Evolutionary conservation across 2,113 vertebrate species (phyloP).

Genomic region (Nerophis lumbriciformis): DNA sequence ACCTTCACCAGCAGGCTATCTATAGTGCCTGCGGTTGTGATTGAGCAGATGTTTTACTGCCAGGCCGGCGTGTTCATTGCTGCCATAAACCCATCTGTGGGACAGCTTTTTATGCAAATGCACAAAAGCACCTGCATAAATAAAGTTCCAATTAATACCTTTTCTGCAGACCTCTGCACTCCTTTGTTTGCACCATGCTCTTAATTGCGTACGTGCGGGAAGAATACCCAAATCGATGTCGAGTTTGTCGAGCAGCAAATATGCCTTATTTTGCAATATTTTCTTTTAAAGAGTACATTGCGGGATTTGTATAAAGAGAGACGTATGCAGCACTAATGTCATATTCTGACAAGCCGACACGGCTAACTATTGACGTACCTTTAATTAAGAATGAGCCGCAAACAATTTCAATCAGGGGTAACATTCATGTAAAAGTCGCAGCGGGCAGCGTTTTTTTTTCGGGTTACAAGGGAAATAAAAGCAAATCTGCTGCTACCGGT

Average conservation of each 20-base stretch:
- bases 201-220: conserved; percentile 70
- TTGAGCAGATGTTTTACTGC: conserved; percentile 79
- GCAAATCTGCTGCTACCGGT: conserved; percentile 68
- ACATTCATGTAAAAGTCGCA: conserved; percentile 61
- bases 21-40: conserved; percentile 68
- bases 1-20: conserved; percentile 56
- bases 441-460: conserved; percentile 48
- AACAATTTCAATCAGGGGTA: conserved; percentile 52
- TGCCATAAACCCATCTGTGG: conserved; percentile 80
- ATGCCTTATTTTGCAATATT: conserved; percentile 15
- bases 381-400: conserved; percentile 40
- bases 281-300: conserved; percentile 22
- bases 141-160: conserved; percentile 80
- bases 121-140: conserved; percentile 74
- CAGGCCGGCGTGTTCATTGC: conserved; percentile 74
- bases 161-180: conserved; percentile 68
- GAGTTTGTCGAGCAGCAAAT: conserved; percentile 11
- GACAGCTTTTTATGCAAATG: conserved; percentile 80
- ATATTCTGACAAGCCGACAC: conserved; percentile 40
- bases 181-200: conserved; percentile 70
- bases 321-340: conserved; percentile 21
- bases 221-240: conserved; percentile 55
- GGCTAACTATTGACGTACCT: conserved; percentile 53
- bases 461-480: conserved; percentile 68
- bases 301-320: conserved; percentile 28